Base-by-base conservation (phyloP, 2,797 vertebrate species). In the Moxostoma hubbsi region DNA sequence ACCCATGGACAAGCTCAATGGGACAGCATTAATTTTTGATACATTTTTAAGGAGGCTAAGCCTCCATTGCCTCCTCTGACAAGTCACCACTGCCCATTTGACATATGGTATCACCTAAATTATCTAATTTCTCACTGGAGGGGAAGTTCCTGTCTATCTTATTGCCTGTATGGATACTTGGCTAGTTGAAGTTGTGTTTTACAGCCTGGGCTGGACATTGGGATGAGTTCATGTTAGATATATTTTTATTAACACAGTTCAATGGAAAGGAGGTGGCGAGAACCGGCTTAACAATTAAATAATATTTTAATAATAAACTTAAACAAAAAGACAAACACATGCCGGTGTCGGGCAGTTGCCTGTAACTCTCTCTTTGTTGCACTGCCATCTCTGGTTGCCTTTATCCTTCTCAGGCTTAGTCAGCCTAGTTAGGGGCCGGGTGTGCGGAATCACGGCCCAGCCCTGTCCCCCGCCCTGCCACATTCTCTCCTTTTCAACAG, bases 91-190 rank as follows among this genome's bases (percentile, higher is more conserved):
- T 36, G 36, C 57, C 49, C 11, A 54, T 53, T 63, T 55, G 15
- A 36, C 13, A n/a, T 70, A 71, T 71, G 4, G 10, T 53, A 45
- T 66, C n/a, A 18, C 75, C 15, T 70, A 69, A 78, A 18, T 63
- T 50, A 63, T 78, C 57, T 63, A 10, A 36, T 36, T 36, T 36
- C 36, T 36, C 3, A 78, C 6, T 71, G 49, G 67, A 70, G n/a
- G 67, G 63, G 49, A 55, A 71, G 58, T 61, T 70, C 76, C 50
- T 71, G 45, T 49, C 16, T 54, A 59, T 58, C 53, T 8, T 50
- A 49, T 59, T 77, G 18, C 49, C 7, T 59, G 24, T 51, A 43
- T 68, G 55, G 55, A 16, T 61, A 24, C 15, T 76, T 64, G 12
- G 16, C 15, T 58, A 58, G 50, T 36, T 65, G 36, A 62, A 54